Evolutionary conservation across 2,888 invertebrate genomes (phyloP), one percentile per base, ranked within the genome.

Genomic region (Rhingia campestris): DNA sequence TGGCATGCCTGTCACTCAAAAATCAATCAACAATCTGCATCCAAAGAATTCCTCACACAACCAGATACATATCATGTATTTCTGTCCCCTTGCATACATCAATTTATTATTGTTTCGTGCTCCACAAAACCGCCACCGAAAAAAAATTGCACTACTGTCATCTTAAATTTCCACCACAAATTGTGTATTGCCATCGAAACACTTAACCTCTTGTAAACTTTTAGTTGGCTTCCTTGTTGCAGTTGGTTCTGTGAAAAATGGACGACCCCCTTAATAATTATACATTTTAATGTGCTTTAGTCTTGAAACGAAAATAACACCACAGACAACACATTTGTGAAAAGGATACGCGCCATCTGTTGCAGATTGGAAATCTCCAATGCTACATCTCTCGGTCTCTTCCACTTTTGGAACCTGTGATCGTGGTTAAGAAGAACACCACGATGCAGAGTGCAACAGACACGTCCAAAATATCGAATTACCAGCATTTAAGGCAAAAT

Each of bases 391-490:
- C n/a, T n/a, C n/a, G n/a, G n/a, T n/a, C n/a, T 30, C n/a, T 49
- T 14, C 10, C 6, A 30, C 51, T 35, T 33, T 14, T 22, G 22
- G 22, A 22, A 22, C 22, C 22, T 22, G 22, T 22, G 41, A 53
- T 54, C 49, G 51, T 43, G 58, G 81, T 67, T 59, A 32, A 64
- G 61, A 47, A 59, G 47, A 67, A 49, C 9, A 30, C 22, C 22
- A 2, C 22, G 39, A 45, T 47, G 58, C 58, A 72, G 73, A 73
- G 74, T 80, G 80, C 84, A 84, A 56, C 84, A 70, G 61, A 22
- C 80, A 79, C 80, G 70, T 80, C 80, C 75, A 74, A 84, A 54
- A 33, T 69, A 80, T 84, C 75, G 80, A 80, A 84, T 84, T 84
- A 80, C 80, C 59, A 70, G 75, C 80, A 74, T 84, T 84, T 80